Conservation (phyloP, 2,888 invertebrate species). For the Coelogynopora nodosa region DNA sequence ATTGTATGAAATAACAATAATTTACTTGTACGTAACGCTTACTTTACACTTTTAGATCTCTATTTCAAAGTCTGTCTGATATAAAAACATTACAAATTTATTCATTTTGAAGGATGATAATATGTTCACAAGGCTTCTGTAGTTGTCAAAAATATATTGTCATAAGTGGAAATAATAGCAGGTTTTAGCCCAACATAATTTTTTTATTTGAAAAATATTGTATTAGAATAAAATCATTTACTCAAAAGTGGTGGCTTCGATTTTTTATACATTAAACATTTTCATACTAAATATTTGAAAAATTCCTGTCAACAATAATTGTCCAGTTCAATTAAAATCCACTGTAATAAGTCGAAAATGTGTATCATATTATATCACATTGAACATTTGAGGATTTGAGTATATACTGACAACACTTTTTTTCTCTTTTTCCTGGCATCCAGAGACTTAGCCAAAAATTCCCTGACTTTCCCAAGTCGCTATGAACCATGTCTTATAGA, state of each 20-base stretch:
- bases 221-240: conserved; percentile 22
- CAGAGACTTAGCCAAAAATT: no score
- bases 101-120: conserved; percentile 28
- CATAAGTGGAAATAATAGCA: conserved; percentile 24
- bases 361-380: background rate
- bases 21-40: conserved; percentile 8
- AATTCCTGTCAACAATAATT: background rate
- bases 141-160: conserved; percentile 15
- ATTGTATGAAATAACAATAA: conserved; percentile 28
- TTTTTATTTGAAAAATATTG: conserved; percentile 4
- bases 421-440: background rate
- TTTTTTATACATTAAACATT: background rate
- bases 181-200: background rate
- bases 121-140: conserved; percentile 1
- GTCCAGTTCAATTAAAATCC: no score
- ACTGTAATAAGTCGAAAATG: no score
- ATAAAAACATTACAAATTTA: background rate
- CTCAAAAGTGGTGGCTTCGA: conserved; percentile 11
- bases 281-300: conserved; percentile 18
- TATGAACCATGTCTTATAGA: no score
- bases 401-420: conserved; percentile 12
- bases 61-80: conserved; percentile 4
- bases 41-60: conserved; percentile 17
- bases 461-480: no score
- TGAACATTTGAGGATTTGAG: conserved; percentile 26